These are phyloP conservation scores for Tor tambroides DNA, from an alignment of 2,113 vertebrate genomes.

Conservation along the genomic window DNA sequence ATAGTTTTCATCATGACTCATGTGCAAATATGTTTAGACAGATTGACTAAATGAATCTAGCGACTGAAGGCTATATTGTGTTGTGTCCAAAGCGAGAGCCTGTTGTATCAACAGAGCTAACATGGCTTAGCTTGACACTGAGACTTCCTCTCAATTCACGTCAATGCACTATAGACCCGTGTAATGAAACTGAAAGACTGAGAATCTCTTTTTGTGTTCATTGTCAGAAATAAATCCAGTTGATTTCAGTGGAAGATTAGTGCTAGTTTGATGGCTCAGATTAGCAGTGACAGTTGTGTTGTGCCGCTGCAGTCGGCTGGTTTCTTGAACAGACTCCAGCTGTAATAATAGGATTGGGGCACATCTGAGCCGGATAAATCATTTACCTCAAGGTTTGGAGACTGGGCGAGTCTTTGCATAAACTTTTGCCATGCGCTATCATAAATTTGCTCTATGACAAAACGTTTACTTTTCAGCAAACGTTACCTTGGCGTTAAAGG, in stretches of 20 bases:
- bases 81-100: background rate
- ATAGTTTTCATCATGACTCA: slow-evolving; percentile 27
- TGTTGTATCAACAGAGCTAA: slow-evolving; percentile 5
- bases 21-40: slow-evolving; percentile 1
- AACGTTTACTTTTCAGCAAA: background rate
- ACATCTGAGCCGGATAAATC: background rate
- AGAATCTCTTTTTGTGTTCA: background rate
- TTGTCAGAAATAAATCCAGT: slow-evolving; percentile 21
- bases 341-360: background rate
- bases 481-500: no score
- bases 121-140: background rate
- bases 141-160: background rate
- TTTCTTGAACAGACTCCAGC: background rate
- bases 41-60: background rate
- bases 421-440: background rate
- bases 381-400: background rate
- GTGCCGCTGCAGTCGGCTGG: background rate
- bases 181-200: background rate
- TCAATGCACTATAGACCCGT: background rate
- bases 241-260: slow-evolving; percentile 13
- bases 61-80: background rate
- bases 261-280: slow-evolving; percentile 8
- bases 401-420: background rate
- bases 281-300: slow-evolving; percentile 8
- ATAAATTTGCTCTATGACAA: no score